Evolutionary conservation across 1,140 invertebrate species (phyloP).

Genomic region (Scaptomyza graminum): DNA sequence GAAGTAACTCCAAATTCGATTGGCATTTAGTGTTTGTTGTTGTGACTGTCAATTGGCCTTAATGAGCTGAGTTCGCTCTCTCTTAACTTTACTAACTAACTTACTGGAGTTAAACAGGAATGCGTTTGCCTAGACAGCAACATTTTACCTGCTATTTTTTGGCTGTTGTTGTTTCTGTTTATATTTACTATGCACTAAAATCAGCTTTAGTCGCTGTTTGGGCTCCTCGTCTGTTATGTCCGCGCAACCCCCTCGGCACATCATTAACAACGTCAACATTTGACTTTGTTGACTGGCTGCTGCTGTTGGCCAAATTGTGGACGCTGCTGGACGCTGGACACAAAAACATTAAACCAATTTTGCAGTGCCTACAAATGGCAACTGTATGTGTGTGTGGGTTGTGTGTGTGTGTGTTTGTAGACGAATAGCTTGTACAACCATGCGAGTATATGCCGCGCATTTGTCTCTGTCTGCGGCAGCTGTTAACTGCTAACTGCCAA

Average conservation of each 20-base stretch:
- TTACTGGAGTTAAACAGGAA: conserved; percentile 19
- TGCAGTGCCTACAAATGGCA: conserved; percentile 62
- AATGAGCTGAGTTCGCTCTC: conserved; percentile 8
- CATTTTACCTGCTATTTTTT: not conserved
- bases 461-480: conserved; percentile 76
- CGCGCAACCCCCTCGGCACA: conserved; percentile 50
- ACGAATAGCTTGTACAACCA: conserved; percentile 1
- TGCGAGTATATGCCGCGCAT: conserved; percentile 46
- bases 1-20: conserved; percentile 4
- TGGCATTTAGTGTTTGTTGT: not conserved
- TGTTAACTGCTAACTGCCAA: conserved; percentile 28
- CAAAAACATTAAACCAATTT: conserved; percentile 77
- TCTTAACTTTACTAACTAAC: conserved; percentile 70
- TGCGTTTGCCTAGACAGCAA: too few species aligned
- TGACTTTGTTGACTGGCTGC: conserved; percentile 73
- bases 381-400: not conserved
- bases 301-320: conserved; percentile 55
- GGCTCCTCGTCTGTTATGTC: conserved; percentile 20
- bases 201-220: conserved; percentile 57
- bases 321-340: conserved; percentile 50
- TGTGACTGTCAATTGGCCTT: conserved; percentile 10
- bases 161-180: conserved; percentile 33
- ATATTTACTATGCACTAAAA: conserved; percentile 54
- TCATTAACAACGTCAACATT: conserved; percentile 80
- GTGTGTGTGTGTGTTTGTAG: not conserved